A percentile compares a stretch with the other conserved stretches of the same genome.
These are phyloP conservation scores for Selenia dentaria DNA, from an alignment of 2,888 invertebrate genomes.

Conservation along the genomic window DNA sequence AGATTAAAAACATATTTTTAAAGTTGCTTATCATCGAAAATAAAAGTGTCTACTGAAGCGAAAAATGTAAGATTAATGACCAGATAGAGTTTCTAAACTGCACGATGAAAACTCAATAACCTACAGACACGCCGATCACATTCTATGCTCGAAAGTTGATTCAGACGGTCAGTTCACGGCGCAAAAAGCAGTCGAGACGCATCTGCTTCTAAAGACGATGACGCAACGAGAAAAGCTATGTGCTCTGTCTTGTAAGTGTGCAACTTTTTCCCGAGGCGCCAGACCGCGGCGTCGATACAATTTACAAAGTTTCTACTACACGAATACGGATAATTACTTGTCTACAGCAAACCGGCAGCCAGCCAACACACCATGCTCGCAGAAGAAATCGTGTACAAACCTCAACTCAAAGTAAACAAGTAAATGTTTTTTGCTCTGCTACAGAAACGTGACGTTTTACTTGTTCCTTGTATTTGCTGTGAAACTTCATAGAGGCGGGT, in stretches of 20 bases:
- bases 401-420: no score
- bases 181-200: constrained; percentile 56
- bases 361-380: constrained; percentile 31
- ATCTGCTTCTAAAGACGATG: constrained; percentile 46
- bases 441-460: constrained; percentile 49
- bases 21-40: constrained; percentile 12
- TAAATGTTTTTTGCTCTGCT: constrained; percentile 37
- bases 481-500: constrained; percentile 51
- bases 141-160: constrained; percentile 48
- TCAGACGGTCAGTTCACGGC: constrained; percentile 46
- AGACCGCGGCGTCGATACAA: constrained; percentile 38
- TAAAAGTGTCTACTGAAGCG: constrained; percentile 5
- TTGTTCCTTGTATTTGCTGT: constrained; percentile 50
- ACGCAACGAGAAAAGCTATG: constrained; percentile 73
- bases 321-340: constrained; percentile 46
- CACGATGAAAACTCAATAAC: constrained; percentile 17
- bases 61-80: background rate
- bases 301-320: constrained; percentile 64
- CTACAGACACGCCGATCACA: constrained; percentile 27
- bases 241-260: constrained; percentile 49
- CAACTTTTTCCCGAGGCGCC: constrained; percentile 71
- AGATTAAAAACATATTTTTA: constrained; percentile 23
- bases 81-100: constrained; percentile 2
- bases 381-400: constrained; percentile 36
- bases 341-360: constrained; percentile 27